phyloP scores from a whole-genome alignment of 2,797 vertebrate species.

The Chanos chanos region DNA sequence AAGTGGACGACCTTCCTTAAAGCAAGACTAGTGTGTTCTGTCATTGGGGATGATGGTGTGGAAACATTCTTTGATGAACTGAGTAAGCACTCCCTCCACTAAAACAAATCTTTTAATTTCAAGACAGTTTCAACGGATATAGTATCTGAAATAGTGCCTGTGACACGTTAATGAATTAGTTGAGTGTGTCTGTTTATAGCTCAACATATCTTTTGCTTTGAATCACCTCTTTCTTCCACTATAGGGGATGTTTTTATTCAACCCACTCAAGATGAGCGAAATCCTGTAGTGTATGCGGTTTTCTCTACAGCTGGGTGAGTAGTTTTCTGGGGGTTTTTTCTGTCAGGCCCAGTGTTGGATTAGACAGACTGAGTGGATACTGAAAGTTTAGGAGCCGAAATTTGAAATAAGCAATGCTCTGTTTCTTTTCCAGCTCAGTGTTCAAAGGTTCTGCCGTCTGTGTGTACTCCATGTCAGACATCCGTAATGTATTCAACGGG shows the following conservation, averaged over 20 bases:
- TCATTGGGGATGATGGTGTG: conserved; percentile 79
- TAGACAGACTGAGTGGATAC: too few relatives aligned
- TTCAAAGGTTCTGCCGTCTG: conserved; percentile 85
- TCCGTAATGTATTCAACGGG: conserved; percentile 83
- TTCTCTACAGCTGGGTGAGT: conserved; percentile 81
- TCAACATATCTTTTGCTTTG: conserved; percentile 35
- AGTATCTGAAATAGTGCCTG: background rate
- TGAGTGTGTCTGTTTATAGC: conserved; percentile 11
- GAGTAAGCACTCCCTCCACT: conserved; percentile 60
- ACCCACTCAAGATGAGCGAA: conserved; percentile 76
- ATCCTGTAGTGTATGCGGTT: conserved; percentile 77
- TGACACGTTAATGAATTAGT: background rate
- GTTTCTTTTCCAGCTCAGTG: conserved; percentile 68
- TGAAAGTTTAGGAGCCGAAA: too few relatives aligned
- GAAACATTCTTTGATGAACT: conserved; percentile 84
- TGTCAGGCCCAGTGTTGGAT: background rate
- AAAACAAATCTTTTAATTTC: background rate
- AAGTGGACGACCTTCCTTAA: conserved; percentile 96
- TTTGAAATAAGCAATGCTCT: too few relatives aligned
- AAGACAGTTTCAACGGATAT: background rate
- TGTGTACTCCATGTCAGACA: conserved; percentile 82
- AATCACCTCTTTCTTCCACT: conserved; percentile 37
- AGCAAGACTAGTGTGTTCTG: conserved; percentile 86
- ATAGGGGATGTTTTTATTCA: conserved; percentile 77
- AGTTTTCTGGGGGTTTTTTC: background rate